Evolutionary conservation across 2,113 vertebrate species (phyloP).

Genomic region (Heterotis niloticus): DNA sequence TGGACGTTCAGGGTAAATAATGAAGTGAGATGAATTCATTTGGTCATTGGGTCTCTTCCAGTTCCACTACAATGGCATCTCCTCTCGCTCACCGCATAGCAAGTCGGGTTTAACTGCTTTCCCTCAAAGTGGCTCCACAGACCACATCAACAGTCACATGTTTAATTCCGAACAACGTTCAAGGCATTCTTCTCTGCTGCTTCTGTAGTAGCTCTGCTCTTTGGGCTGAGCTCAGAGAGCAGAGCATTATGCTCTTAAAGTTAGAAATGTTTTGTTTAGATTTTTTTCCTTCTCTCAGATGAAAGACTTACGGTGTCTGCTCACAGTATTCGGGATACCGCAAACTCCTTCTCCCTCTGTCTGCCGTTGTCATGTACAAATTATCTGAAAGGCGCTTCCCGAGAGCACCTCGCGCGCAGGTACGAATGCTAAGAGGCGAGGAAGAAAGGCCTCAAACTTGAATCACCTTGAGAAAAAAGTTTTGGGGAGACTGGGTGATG

Average conservation of each 20-base stretch:
- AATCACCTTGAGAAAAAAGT: background rate
- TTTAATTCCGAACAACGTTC: background rate
- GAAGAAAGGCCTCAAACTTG: background rate
- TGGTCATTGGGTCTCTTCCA: no score
- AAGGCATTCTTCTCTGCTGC: conserved; percentile 12
- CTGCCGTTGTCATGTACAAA: background rate
- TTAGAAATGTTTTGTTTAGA: background rate
- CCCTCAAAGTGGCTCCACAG: background rate
- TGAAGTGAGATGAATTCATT: background rate
- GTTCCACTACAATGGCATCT: background rate
- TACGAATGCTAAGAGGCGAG: conserved; percentile 5
- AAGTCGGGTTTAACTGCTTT: no score
- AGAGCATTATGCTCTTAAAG: background rate
- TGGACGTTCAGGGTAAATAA: background rate
- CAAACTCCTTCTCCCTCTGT: background rate
- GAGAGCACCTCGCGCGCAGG: background rate
- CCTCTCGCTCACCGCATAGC: background rate
- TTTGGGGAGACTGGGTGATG: background rate
- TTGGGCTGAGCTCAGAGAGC: background rate
- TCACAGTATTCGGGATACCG: background rate
- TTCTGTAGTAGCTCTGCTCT: background rate
- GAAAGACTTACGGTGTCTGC: background rate
- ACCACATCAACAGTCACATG: background rate
- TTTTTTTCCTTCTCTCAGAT: background rate
- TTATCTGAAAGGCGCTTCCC: background rate